Percentiles rank a stretch among this genome's conserved stretches.
These are phyloP conservation scores for Harpagifer antarcticus DNA, from an alignment of 2,797 vertebrate genomes.

Conservation along the genomic window DNA sequence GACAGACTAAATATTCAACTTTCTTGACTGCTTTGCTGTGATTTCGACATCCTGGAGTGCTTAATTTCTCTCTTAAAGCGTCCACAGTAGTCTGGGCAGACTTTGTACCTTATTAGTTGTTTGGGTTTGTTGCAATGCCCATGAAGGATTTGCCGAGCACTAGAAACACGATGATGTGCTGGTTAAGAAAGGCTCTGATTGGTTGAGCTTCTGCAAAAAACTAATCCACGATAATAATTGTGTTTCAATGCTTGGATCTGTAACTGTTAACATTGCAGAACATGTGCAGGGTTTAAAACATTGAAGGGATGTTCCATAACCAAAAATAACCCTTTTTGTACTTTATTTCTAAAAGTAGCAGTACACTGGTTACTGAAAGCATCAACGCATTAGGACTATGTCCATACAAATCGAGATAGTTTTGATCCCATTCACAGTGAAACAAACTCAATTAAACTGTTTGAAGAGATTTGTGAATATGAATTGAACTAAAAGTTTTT, in stretches of 20 bases:
- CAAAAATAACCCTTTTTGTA: neutral
- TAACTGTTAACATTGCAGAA: neutral
- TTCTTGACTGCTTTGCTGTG: slow-evolving; percentile 41
- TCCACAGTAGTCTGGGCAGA: slow-evolving; percentile 40
- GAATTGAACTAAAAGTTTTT: no score
- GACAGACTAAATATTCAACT: slow-evolving; percentile 60
- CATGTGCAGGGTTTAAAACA: neutral
- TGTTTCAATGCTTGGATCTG: slow-evolving; percentile 4
- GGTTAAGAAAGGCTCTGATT: slow-evolving; percentile 10
- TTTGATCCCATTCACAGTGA: no score
- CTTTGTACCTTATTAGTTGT: slow-evolving; percentile 55
- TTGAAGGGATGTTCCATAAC: no score
- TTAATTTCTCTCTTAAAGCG: slow-evolving; percentile 49
- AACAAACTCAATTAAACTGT: no score
- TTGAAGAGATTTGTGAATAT: no score
- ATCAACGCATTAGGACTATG: neutral
- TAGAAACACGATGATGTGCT: slow-evolving; percentile 9
- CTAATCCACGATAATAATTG: neutral
- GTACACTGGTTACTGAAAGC: neutral
- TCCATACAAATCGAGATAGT: neutral
- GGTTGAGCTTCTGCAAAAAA: neutral
- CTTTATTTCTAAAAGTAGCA: neutral
- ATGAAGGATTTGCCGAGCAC: slow-evolving; percentile 11
- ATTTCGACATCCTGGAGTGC: slow-evolving; percentile 39
- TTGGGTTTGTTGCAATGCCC: slow-evolving; percentile 45